Base-by-base conservation (phyloP, 2,113 vertebrate genomes). In the Lynx canadensis region DNA sequence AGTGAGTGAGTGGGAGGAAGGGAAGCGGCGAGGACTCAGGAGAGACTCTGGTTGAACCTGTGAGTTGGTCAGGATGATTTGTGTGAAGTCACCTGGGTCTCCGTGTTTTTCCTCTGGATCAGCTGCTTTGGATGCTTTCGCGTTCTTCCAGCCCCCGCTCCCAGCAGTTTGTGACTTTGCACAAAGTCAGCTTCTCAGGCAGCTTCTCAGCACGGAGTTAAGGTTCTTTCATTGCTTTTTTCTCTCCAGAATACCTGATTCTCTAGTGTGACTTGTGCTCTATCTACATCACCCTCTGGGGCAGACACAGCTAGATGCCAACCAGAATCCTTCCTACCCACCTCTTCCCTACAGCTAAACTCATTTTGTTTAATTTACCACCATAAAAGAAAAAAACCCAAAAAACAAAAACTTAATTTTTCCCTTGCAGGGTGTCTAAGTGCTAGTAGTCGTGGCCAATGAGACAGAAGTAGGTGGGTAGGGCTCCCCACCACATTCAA, bases 61-160 rank as follows among this genome's bases (percentile, higher is more conserved):
- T 27, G 95, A 84, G 50, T 89, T 33, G 1, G 25, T 52, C 4
- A 16, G 86, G 38, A 45, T 19, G 66, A 27, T 78, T 52, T 48
- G 92, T 88, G 92, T 74, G 83, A 96, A 88, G 84, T 92, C 81
- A 95, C 66, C 69, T 89, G 84, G 31, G 63, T 65, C 82, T 86
- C 31, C 5, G 21, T 86, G 63, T 78, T 97, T 84, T 89, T 96
- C 96, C 79, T 86, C 81, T 68, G 66, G 6, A 55, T 90, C 94
- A 96, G 86, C 91, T 82, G 86, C 80, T 81, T 4, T 96, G 71
- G 68, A 74, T 71, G 41, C 63, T 63, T 65, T 66, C 82, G 69
- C 29, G 21, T 71, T 76, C 31, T 95, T 50, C 29, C 1, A 0
- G 29, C 85, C 27, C 92, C 68, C 18, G 3, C 25, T 60, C 57